phyloP scores from a whole-genome alignment of 2,113 vertebrate species.

The Oplegnathus fasciatus region DNA sequence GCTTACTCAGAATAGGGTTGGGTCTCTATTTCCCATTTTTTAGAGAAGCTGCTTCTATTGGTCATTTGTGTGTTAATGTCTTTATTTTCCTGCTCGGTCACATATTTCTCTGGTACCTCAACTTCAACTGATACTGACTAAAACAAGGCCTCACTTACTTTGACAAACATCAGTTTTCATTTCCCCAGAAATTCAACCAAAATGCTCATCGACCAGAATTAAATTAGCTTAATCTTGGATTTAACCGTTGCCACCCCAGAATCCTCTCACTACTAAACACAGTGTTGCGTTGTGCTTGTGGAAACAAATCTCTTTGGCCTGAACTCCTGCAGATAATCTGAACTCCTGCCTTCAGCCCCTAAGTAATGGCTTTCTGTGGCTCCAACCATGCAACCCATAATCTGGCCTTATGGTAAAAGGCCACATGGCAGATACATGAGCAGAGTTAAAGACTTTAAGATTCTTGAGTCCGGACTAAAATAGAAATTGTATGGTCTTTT shows the following conservation, averaged over 20 bases:
- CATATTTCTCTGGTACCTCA: not conserved
- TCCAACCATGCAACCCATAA: conserved; percentile 75
- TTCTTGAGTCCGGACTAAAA: conserved; percentile 45
- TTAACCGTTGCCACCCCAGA: conserved; percentile 53
- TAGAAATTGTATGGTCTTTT: conserved; percentile 43
- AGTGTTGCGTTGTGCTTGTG: conserved; percentile 47
- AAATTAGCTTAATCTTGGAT: conserved; percentile 65
- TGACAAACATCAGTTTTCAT: not conserved
- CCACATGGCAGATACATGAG: conserved; percentile 71
- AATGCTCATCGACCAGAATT: conserved; percentile 45
- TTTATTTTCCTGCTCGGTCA: too few relatives aligned
- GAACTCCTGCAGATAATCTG: conserved; percentile 72
- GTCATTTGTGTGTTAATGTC: not conserved
- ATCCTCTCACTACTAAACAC: conserved; percentile 57
- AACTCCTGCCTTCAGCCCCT: conserved; percentile 64
- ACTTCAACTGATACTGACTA: not conserved
- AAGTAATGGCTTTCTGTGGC: conserved; percentile 74
- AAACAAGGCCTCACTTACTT: not conserved
- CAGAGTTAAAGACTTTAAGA: conserved; percentile 32
- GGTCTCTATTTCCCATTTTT: not conserved
- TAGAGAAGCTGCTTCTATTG: not conserved
- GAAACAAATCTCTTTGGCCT: conserved; percentile 68
- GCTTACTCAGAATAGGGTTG: not conserved
- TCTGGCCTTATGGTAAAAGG: conserved; percentile 67
- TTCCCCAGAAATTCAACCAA: conserved; percentile 31